Conservation (phyloP, 2,797 vertebrate genomes). For the Acipenser oxyrinchus region DNA sequence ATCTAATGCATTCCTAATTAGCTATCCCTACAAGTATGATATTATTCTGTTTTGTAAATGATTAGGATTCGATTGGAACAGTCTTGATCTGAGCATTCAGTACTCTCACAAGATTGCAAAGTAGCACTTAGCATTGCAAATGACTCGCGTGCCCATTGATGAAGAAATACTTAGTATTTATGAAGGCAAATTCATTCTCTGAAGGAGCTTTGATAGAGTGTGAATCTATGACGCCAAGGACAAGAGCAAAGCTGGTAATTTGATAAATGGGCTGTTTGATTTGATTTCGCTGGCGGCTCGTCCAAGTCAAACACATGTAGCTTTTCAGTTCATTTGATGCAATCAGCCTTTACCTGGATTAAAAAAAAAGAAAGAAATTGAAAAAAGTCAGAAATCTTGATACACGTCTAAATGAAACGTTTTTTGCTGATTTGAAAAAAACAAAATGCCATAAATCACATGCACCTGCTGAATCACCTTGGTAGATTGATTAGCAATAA, state of each 20-base stretch:
- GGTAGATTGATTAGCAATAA: too few species aligned
- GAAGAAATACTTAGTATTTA: constrained; percentile 37
- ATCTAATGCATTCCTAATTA: constrained; percentile 47
- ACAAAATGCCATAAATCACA: too few species aligned
- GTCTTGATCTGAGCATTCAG: constrained; percentile 22
- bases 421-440: too few species aligned
- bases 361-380: constrained; percentile 38
- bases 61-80: constrained; percentile 39
- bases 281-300: constrained; percentile 20
- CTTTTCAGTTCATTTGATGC: constrained; percentile 39
- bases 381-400: background rate
- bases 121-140: constrained; percentile 48
- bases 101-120: constrained; percentile 38
- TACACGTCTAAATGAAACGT: too few species aligned
- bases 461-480: too few species aligned
- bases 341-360: constrained; percentile 33
- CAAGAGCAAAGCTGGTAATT: constrained; percentile 32
- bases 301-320: constrained; percentile 38
- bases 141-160: constrained; percentile 39
- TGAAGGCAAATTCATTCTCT: constrained; percentile 34
- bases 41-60: constrained; percentile 46
- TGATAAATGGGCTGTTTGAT: constrained; percentile 46
- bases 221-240: constrained; percentile 39
- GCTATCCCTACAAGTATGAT: constrained; percentile 40
- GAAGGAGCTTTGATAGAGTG: constrained; percentile 40